Percentiles rank a stretch among this genome's conserved stretches.
phyloP scores from a whole-genome alignment of 2,113 vertebrate species.

The Noturus placidus region DNA sequence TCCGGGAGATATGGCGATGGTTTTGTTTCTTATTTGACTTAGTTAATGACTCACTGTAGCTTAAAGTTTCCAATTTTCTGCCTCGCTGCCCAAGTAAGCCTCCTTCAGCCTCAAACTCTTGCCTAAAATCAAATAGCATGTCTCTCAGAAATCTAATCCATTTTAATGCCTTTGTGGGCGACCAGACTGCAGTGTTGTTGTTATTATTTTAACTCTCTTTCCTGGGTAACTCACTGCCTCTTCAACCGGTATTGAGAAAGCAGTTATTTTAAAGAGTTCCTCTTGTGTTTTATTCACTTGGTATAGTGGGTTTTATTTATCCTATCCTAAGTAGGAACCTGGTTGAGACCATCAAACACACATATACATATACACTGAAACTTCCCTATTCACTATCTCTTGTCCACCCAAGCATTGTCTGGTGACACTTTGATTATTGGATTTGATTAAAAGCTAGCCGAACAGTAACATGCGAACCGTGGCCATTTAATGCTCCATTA shows the following conservation, averaged over 20 bases:
- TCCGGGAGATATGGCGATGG: constrained; percentile 56
- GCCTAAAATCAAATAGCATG: constrained; percentile 56
- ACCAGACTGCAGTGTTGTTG: neutral
- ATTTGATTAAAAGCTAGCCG: constrained; percentile 67
- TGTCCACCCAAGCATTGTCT: neutral
- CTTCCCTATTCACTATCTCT: constrained; percentile 33
- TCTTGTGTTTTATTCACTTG: neutral
- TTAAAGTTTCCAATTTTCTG: constrained; percentile 73
- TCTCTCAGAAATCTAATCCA: constrained; percentile 54
- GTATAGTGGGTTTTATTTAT: neutral
- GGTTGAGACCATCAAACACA: neutral
- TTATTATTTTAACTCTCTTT: constrained; percentile 40
- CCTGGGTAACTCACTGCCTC: neutral
- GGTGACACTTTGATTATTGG: constrained; percentile 59
- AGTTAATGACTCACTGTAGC: constrained; percentile 74
- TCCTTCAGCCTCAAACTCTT: constrained; percentile 58
- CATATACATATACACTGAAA: neutral
- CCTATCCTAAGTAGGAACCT: neutral
- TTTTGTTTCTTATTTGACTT: constrained; percentile 75
- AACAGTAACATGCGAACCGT: constrained; percentile 60
- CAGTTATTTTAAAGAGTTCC: neutral
- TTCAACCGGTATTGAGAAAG: neutral
- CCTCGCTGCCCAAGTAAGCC: constrained; percentile 61
- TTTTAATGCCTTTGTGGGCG: constrained; percentile 27
- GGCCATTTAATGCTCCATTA: constrained; percentile 65